These are phyloP conservation scores for Drosophila meridiana DNA, from an alignment of 2,888 invertebrate species.

Conservation along the genomic window DNA sequence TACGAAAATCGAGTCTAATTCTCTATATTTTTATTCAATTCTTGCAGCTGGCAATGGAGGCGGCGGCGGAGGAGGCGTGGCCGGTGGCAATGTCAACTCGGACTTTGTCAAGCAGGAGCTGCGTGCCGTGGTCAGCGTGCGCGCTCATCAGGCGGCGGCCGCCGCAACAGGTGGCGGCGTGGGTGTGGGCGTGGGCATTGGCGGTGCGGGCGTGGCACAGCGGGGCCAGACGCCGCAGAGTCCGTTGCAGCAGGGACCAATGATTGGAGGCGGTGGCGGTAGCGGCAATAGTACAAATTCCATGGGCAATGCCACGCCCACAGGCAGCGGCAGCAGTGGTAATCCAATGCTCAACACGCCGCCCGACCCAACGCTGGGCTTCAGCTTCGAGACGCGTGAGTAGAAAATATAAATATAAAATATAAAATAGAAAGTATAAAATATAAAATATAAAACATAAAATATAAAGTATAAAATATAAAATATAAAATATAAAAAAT, in stretches of 20 bases:
- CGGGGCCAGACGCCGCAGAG: constrained; percentile 84
- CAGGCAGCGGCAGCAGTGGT: constrained; percentile 68
- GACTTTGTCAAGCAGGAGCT: constrained; percentile 97
- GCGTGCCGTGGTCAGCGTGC: constrained; percentile 94
- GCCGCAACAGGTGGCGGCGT: constrained; percentile 73
- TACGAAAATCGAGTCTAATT: neutral
- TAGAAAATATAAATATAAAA: constrained; percentile 25
- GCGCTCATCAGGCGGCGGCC: constrained; percentile 87
- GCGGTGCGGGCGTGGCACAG: constrained; percentile 68
- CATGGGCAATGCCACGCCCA: constrained; percentile 72
- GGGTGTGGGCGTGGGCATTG: constrained; percentile 49
- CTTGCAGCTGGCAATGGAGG: constrained; percentile 65
- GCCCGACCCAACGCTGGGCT: constrained; percentile 84
- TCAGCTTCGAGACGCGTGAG: constrained; percentile 85
- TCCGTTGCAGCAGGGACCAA: constrained; percentile 83
- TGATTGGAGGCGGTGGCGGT: constrained; percentile 62
- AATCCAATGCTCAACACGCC: constrained; percentile 83
- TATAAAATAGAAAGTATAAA: no score
- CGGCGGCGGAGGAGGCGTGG: constrained; percentile 50
- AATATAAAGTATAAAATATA: no score
- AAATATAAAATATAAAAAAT: no score
- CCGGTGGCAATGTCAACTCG: constrained; percentile 87
- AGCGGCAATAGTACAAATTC: constrained; percentile 82
- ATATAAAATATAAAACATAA: no score
- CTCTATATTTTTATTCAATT: neutral